These are phyloP conservation scores for Corbicula japonica DNA, from an alignment of 2,888 invertebrate genomes.

Conservation along the genomic window DNA sequence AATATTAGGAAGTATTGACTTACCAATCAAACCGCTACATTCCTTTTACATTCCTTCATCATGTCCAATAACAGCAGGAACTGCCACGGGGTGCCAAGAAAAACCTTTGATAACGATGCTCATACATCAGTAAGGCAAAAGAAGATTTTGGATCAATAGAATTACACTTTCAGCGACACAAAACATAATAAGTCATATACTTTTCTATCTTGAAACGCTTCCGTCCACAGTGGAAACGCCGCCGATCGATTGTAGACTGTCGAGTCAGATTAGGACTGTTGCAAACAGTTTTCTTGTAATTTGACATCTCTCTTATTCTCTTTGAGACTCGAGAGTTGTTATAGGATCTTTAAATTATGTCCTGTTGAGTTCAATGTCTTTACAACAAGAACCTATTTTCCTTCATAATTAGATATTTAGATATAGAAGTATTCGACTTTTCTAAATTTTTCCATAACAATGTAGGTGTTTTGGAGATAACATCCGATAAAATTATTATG, in stretches of 20 bases:
- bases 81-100: constrained; percentile 30
- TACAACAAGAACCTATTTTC: no score
- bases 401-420: no score
- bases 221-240: constrained; percentile 44
- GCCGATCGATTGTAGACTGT: constrained; percentile 53
- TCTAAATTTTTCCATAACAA: no score
- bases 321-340: no score
- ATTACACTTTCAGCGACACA: constrained; percentile 62
- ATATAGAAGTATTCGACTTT: no score
- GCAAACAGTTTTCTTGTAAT: constrained; percentile 43
- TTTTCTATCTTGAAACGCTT: constrained; percentile 61
- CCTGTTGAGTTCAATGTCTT: no score
- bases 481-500: no score
- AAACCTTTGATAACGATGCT: constrained; percentile 36
- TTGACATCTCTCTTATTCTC: constrained; percentile 3
- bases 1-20: constrained; percentile 7
- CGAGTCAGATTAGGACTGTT: constrained; percentile 48
- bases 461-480: no score
- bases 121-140: constrained; percentile 50
- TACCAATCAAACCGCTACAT: constrained; percentile 21
- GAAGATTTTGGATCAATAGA: constrained; percentile 57
- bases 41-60: constrained; percentile 28
- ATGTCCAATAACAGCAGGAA: constrained; percentile 39
- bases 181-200: constrained; percentile 64
- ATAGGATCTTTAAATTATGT: no score